Evolutionary conservation across 2,797 vertebrate species (phyloP), one percentile per base, ranked within the genome.

Genomic region (Hemibagrus guttatus): DNA sequence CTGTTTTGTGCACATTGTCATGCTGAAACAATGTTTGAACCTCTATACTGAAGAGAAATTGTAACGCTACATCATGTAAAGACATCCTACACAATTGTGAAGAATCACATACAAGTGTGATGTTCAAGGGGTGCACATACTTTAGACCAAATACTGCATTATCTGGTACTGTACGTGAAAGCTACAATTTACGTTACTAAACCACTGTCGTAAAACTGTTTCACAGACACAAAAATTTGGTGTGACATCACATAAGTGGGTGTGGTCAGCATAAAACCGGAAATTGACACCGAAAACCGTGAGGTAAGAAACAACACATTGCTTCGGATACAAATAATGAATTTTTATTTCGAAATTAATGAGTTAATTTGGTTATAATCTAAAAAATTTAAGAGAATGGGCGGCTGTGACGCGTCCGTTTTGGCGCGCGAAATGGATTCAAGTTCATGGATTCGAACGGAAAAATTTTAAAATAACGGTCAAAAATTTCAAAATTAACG

Each of bases 401-500:
- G 14, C 1, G 31, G 28, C 66, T 35, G 31, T 21, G 35, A 71
- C 39, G 9, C 21, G 4, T 39, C 39, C 69, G 8, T 69, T 4
- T 39, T 13, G 35, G 21, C 69, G 0, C 35, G 7, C 35, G 39
- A 26, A 26, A 26, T 42, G 21, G 1, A 42, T 71, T 46, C 11
- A 42, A 46, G 21, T 5, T 2, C 1, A n/a, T 3, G n/a, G n/a
- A n/a, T 74, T 71, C 2, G 13, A 49, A 74, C 23, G 16, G 49
- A 75, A 54, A 52, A n/a, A n/a, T n/a, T n/a, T n/a, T n/a, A n/a
- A n/a, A 76, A 39, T n/a, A 76, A 52, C 49, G n/a, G 72, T 75
- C 26, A 56, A 19, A 76, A 49, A 49, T 39, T 39, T 39, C 1
- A 56, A 16, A 4, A 12, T 31, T 6, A 56, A 58, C 0, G 8